These are phyloP conservation scores for Diphyllodes magnificus DNA, from an alignment of 2,113 vertebrate species.

Conservation along the genomic window DNA sequence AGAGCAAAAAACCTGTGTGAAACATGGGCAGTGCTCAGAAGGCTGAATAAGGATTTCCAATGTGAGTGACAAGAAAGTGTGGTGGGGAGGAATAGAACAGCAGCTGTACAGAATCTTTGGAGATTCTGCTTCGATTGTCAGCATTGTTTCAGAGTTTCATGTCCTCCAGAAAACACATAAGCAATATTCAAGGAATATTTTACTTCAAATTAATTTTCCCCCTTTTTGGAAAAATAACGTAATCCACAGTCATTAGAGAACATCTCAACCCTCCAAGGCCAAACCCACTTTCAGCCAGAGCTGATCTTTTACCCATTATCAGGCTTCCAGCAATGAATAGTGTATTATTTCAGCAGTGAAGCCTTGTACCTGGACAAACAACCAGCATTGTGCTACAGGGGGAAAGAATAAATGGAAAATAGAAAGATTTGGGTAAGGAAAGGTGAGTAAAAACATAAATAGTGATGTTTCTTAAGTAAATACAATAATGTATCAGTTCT, in stretches of 20 bases:
- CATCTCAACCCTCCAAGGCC: not conserved
- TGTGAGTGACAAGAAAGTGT: not conserved
- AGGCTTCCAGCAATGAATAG: not conserved
- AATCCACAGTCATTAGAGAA: not conserved
- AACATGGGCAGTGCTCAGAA: not conserved
- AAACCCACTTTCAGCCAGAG: not conserved
- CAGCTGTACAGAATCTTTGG: not conserved
- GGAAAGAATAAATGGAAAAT: not conserved
- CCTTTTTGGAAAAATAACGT: not conserved
- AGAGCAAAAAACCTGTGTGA: not conserved
- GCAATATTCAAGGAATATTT: not conserved
- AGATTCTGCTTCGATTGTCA: not conserved
- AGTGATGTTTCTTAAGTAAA: not conserved
- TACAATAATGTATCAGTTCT: not conserved
- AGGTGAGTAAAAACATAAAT: not conserved
- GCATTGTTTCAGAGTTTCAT: not conserved
- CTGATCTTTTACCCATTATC: not conserved
- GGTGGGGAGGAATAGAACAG: not conserved
- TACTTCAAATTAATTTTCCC: not conserved
- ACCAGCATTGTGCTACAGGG: not conserved
- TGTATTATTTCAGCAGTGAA: not conserved
- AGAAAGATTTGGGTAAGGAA: not conserved
- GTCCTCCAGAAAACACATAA: not conserved
- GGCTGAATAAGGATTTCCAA: not conserved
- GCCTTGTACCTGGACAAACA: constrained; percentile 32